Evolutionary conservation across 2,113 vertebrate species (phyloP), one percentile per base, ranked within the genome.

Genomic region (Mixornis gularis): DNA sequence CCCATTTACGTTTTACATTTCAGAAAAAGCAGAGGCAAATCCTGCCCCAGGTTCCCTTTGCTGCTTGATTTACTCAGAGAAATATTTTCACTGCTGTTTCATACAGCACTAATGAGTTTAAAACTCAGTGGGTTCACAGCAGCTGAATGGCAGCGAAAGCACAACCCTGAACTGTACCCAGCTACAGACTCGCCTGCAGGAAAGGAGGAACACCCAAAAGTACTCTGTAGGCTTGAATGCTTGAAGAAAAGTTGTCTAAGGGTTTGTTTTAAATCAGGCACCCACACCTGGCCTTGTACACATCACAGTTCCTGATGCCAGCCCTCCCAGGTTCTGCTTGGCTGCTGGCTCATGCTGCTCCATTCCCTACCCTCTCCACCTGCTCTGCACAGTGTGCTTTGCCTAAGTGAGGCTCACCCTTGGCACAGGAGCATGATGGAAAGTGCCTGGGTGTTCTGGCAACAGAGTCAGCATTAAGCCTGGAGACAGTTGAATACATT

Each of bases 121-220:
- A 93, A 92, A 65, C 73, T 41, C 62, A 14, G 52, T 29, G 17
- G 9, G 65, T 91, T 92, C 66, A 69, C 65, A 36, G 62, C 73
- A 60, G 73, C 73, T 64, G 59, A 56, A 27, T 0, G 0, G 46
- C 1, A 0, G 18, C 0, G 0, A 41, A 73, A 86, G 58, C 53
- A 26, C 43, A 89, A 9, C 41, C 29, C 73, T 30, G 41, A 65
- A 29, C 34, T 55, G 58, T n/a, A 22, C 51, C 32, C 1, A 0
- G 48, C 55, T 38, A 29, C 44, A 48, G 70, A 8, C 15, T 85
- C 0, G 3, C 17, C 53, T 36, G 38, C 36, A 76, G 49, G n/a
- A 56, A 52, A 56, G 44, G 10, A 83, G 41, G 62, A 76, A 86
- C 77, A 66, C 69, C 38, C 16, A 1, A 85, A 77, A 73, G 21